Evolutionary conservation across 1,140 invertebrate species (phyloP), one percentile per base, ranked within the genome.

Genomic region (Drosophila parvula): DNA sequence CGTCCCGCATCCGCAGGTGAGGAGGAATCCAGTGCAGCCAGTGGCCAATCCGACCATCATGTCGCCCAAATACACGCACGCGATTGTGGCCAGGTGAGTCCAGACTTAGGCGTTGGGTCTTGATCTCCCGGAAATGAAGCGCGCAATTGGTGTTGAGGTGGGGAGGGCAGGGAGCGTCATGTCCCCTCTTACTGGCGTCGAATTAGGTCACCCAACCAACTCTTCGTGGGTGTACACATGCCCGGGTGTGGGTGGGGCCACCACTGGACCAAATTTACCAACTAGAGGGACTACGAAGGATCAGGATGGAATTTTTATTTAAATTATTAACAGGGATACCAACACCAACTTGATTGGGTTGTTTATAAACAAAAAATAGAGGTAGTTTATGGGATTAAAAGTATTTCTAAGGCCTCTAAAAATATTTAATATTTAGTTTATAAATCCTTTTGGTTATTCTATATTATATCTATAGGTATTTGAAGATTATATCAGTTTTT

Each of bases 1-100:
- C 32, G 40, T 64, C 27, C 27, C 27, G 43, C 63, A 65, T 61
- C 63, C n/a, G n/a, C 36, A 40, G 30, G 14, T 38, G 28, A 64
- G 56, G 16, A 58, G 61, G 56, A 65, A 45, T 4, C 51, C 51
- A 32, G 38, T 34, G 55, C 38, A 70, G 48, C 22, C 47, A 36
- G 53, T 69, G 53, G 68, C 67, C 51, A 70, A 57, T 16, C 68
- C 38, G 62, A 36, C 45, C 28, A 43, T 34, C 41, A 90, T 90
- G 86, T 90, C 82, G 44, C 82, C 71, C 36, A 90, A 78, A 75
- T 90, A 88, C 60, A 82, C 89, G 47, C 89, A 90, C 56, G 89
- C 89, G 45, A 90, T 90, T 71, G 89, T 90, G 27, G 84, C 89
- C 58, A 90, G 89, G 89, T 90, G 56, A 79, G 78, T 61, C 34